Conservation (phyloP, 1,140 invertebrate species). For the Tetranychus urticae region DNA sequence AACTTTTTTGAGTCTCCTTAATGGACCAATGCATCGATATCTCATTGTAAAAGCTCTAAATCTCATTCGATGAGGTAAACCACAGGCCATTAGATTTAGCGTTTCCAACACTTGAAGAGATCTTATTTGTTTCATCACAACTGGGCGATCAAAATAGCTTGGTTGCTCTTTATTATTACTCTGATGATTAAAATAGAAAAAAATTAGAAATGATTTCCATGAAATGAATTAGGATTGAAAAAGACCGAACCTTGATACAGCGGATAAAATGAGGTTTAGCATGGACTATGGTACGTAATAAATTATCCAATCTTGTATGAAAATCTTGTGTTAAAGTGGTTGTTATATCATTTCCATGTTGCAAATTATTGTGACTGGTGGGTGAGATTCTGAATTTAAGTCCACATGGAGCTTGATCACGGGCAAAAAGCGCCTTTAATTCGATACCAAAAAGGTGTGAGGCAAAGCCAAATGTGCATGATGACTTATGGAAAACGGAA, state of each 20-base stretch:
- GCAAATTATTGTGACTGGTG: conserved; percentile 59
- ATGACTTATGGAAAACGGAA: conserved; percentile 70
- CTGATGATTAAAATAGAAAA: conserved; percentile 4
- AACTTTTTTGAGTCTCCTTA: conserved; percentile 39
- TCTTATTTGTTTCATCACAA: conserved; percentile 58
- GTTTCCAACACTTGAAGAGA: conserved; percentile 81
- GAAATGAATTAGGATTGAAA: background rate
- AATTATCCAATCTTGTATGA: conserved; percentile 69
- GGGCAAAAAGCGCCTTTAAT: conserved; percentile 55
- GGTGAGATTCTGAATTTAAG: conserved; percentile 68
- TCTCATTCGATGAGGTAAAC: conserved; percentile 77
- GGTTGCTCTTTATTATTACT: conserved; percentile 50
- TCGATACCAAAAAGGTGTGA: conserved; percentile 79
- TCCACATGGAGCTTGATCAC: conserved; percentile 52
- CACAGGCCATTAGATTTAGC: conserved; percentile 65
- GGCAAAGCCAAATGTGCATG: conserved; percentile 81
- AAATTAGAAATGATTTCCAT: background rate
- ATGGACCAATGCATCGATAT: conserved; percentile 54
- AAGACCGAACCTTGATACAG: conserved; percentile 37
- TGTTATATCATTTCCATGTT: conserved; percentile 63
- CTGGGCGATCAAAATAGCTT: conserved; percentile 48
- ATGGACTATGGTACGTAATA: conserved; percentile 67
- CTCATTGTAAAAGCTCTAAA: conserved; percentile 76
- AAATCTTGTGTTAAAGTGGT: conserved; percentile 83
- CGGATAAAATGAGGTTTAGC: conserved; percentile 78